Conservation (phyloP, 2,113 vertebrate genomes). For the Arizona elegans region DNA sequence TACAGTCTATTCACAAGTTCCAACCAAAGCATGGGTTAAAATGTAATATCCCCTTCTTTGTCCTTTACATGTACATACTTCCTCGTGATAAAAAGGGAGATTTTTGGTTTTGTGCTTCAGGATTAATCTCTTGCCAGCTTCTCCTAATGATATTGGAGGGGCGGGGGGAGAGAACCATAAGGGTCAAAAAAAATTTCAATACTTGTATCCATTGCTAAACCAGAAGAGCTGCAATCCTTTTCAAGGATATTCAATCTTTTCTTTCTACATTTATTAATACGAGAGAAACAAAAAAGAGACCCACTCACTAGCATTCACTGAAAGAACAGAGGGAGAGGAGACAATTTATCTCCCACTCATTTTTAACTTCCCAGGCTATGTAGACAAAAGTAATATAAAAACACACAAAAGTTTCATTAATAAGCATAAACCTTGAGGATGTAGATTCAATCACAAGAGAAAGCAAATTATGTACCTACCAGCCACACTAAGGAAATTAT, state of each 20-base stretch:
- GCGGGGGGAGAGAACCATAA: neutral
- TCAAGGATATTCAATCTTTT: neutral
- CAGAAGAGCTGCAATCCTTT: neutral
- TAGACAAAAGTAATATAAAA: neutral
- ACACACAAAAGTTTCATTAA: neutral
- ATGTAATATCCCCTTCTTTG: neutral
- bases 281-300: neutral
- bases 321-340: neutral
- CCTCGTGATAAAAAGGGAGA: neutral
- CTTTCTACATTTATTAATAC: neutral
- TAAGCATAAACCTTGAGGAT: neutral
- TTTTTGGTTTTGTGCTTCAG: neutral
- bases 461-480: neutral
- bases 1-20: neutral
- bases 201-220: neutral
- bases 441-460: neutral
- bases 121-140: neutral
- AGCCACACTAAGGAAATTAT: neutral
- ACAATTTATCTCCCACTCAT: neutral
- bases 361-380: neutral
- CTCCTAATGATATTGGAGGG: neutral
- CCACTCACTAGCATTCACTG: neutral
- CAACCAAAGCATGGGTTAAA: neutral
- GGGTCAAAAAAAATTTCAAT: neutral
- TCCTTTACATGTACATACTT: neutral